These are phyloP conservation scores for Oryzias celebensis DNA, from an alignment of 2,113 vertebrate genomes.

Conservation along the genomic window DNA sequence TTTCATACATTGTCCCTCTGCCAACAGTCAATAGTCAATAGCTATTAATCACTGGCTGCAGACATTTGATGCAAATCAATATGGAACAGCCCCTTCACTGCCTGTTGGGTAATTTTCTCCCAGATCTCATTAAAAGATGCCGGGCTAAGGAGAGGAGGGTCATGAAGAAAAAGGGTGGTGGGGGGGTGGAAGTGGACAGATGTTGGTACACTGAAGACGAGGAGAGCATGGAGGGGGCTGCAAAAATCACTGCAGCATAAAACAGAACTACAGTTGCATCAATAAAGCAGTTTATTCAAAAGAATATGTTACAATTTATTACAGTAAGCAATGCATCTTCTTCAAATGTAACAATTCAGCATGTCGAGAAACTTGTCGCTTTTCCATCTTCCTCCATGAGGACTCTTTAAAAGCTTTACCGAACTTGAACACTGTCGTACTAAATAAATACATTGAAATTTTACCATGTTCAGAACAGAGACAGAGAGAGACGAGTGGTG, in stretches of 20 bases:
- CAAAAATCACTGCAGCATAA: not conserved
- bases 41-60: conserved; percentile 56
- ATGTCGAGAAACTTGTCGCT: conserved; percentile 41
- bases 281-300: conserved; percentile 96
- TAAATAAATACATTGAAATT: conserved; percentile 56
- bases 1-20: conserved; percentile 21
- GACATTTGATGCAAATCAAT: conserved; percentile 48
- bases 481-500: not conserved
- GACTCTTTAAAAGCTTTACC: conserved; percentile 17
- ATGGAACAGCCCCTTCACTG: conserved; percentile 20
- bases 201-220: not conserved
- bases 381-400: conserved; percentile 17
- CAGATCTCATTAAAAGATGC: conserved; percentile 61
- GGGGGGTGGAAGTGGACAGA: conserved; percentile 11
- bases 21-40: conserved; percentile 56
- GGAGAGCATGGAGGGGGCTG: not conserved
- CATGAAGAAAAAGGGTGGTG: conserved; percentile 1
- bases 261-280: conserved; percentile 61
- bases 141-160: not conserved
- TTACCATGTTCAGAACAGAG: conserved; percentile 7
- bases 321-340: conserved; percentile 82
- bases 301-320: conserved; percentile 96
- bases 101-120: conserved; percentile 61
- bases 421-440: conserved; percentile 32
- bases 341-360: conserved; percentile 56